These are phyloP conservation scores for Drosophila littoralis DNA, from an alignment of 1,140 invertebrate genomes.

Conservation along the genomic window DNA sequence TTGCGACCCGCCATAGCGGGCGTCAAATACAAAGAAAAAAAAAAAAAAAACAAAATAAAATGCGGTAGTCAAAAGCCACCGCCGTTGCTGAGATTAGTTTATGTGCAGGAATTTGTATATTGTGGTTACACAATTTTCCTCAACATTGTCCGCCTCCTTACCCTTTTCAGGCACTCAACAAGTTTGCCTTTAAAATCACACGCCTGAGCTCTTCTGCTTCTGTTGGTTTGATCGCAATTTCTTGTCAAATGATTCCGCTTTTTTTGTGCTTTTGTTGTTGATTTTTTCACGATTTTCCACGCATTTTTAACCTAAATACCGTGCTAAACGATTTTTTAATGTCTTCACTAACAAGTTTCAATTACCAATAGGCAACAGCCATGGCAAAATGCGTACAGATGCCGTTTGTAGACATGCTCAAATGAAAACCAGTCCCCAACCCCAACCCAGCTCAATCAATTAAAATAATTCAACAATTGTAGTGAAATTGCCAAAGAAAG, in stretches of 20 bases:
- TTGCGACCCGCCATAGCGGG: conserved; percentile 35
- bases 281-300: conserved; percentile 77
- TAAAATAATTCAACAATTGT: conserved; percentile 81
- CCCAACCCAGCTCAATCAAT: conserved; percentile 59
- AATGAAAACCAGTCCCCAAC: conserved; percentile 64
- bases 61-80: conserved; percentile 57
- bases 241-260: conserved; percentile 20
- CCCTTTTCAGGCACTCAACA: background rate
- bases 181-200: conserved; percentile 68
- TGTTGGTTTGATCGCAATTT: conserved; percentile 20
- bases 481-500: conserved; percentile 44
- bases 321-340: conserved; percentile 82
- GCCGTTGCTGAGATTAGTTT: conserved; percentile 69
- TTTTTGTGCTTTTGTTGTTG: conserved; percentile 17
- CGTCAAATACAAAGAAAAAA: conserved; percentile 52
- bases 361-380: conserved; percentile 70
- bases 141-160: background rate
- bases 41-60: conserved; percentile 34
- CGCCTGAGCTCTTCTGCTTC: conserved; percentile 67
- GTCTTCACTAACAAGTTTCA: conserved; percentile 82
- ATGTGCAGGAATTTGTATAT: conserved; percentile 79
- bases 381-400: conserved; percentile 47
- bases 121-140: conserved; percentile 78
- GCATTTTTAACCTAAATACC: conserved; percentile 82
- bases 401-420: conserved; percentile 41